Conservation (phyloP, 2,113 vertebrate genomes). For the Hippocampus barbouri region DNA sequence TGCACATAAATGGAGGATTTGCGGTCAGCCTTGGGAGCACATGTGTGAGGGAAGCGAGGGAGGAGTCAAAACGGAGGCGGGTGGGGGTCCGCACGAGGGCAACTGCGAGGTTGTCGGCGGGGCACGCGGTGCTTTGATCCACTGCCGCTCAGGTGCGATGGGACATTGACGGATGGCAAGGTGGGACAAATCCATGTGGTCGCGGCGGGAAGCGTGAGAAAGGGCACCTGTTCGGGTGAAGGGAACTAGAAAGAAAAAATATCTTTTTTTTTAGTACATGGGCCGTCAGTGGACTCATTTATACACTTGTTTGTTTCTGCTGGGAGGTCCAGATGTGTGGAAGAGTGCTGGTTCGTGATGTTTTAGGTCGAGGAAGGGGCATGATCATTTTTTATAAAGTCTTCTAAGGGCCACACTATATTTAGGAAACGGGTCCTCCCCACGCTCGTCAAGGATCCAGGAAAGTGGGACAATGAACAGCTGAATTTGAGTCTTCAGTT, state of each 20-base stretch:
- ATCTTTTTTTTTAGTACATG: not conserved
- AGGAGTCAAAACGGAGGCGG: slow-evolving; percentile 47
- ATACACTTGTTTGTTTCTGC: slow-evolving; percentile 4
- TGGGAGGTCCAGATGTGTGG: slow-evolving; percentile 12
- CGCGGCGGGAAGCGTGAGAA: slow-evolving; percentile 63
- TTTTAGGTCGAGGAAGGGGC: not conserved
- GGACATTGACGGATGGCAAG: slow-evolving; percentile 53
- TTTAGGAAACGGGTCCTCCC: not conserved
- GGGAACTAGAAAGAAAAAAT: slow-evolving; percentile 37
- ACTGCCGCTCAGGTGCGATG: slow-evolving; percentile 70
- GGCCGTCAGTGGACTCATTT: slow-evolving; percentile 17
- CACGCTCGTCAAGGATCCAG: not conserved
- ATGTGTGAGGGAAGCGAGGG: slow-evolving; percentile 39
- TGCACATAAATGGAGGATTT: slow-evolving; percentile 65
- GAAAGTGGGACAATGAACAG: not conserved
- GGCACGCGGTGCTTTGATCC: slow-evolving; percentile 66
- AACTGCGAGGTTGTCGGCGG: slow-evolving; percentile 61
- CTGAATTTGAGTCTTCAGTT: not conserved
- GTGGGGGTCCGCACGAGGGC: slow-evolving; percentile 65
- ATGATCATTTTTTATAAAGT: not conserved
- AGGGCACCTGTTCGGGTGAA: slow-evolving; percentile 56
- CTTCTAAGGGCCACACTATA: not conserved
- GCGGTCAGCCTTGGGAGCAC: slow-evolving; percentile 67
- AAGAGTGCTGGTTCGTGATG: slow-evolving; percentile 7
- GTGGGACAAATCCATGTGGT: slow-evolving; percentile 60